Evolutionary conservation across 1,140 invertebrate genomes (phyloP), one percentile per base, ranked within the genome.

Genomic region (Psilanteris sp.): DNA sequence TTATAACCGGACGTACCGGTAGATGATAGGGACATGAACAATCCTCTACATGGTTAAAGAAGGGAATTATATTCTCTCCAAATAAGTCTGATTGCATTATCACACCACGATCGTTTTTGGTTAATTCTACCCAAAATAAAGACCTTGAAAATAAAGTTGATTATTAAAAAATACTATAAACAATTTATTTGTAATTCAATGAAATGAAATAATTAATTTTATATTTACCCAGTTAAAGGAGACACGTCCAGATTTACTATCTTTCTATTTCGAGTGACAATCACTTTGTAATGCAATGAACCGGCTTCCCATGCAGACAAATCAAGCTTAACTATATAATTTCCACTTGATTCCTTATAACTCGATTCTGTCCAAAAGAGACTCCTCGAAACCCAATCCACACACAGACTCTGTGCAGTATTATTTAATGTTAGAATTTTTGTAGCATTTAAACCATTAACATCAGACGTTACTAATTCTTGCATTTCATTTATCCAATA

Each of bases 401-500:
- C 89, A 4, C 93, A 92, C 4, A 97, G 82, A 71, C 93, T 92
- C 5, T 89, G 87, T 0, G 91, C 92, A 16, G 91, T 91, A 9
- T 91, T 91, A 43, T 93, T 91, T 11, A 96, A 88, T 5, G 93
- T 89, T 2, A 91, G 83, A 55, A 95, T 88, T 89, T 93, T 92
- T 0, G 89, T 90, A 1, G 88, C 89, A 8, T 91, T 90, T 0
- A 70, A 41, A 0, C 89, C 90, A 57, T 90, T 89, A 3, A 92
- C 84, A 55, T 91, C 88, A 0, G 92, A 91, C 0, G 90, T 91
- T 14, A 95, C 91, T 26, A 96, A 84, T 82, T 95, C 93, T 46
- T 93, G 91, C 75, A 93, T 91, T 77, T 95, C 92, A 77, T 96
- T 94, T 2, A 96, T 91, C 95, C 95, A 97, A 71, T 93, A 95